A percentile compares a stretch with the other conserved stretches of the same genome.
Evolutionary conservation across 1,140 invertebrate genomes (phyloP).

Genomic region (Megalopta genalis): DNA sequence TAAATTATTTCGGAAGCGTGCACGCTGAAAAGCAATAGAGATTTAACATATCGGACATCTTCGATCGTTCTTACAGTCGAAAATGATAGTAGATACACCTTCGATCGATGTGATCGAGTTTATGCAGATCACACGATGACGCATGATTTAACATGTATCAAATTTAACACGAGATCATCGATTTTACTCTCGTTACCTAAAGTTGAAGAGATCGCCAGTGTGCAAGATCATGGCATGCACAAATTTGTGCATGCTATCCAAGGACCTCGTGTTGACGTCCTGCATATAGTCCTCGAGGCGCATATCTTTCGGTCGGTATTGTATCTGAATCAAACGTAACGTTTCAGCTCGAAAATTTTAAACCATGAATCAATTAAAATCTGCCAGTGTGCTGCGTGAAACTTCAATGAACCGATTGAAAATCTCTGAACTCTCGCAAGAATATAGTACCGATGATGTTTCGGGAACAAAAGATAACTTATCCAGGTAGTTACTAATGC

Average conservation of each 20-base stretch:
- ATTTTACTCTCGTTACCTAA: conserved; percentile 30
- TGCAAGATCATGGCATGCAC: conserved; percentile 59
- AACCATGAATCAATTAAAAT: too few relatives aligned
- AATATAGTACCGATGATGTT: too few relatives aligned
- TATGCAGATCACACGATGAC: too few relatives aligned
- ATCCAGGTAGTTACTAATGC: neutral
- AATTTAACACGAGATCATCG: too few relatives aligned
- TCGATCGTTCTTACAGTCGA: neutral
- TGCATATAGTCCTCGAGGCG: conserved; percentile 62
- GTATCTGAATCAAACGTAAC: conserved; percentile 43
- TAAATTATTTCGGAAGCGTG: conserved; percentile 59
- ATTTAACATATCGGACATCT: neutral
- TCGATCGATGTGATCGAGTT: too few relatives aligned
- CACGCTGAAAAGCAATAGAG: conserved; percentile 26
- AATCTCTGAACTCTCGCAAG: too few relatives aligned
- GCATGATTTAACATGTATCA: too few relatives aligned
- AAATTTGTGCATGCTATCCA: conserved; percentile 68
- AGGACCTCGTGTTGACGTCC: conserved; percentile 60
- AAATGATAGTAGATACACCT: too few relatives aligned
- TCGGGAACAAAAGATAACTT: neutral
- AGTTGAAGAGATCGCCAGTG: conserved; percentile 65
- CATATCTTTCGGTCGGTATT: conserved; percentile 61
- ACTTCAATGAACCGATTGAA: too few relatives aligned
- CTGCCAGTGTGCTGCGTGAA: too few relatives aligned
- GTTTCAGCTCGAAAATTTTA: too few relatives aligned